phyloP scores from a whole-genome alignment of 2,113 vertebrate species.

The Psettodes erumei region DNA sequence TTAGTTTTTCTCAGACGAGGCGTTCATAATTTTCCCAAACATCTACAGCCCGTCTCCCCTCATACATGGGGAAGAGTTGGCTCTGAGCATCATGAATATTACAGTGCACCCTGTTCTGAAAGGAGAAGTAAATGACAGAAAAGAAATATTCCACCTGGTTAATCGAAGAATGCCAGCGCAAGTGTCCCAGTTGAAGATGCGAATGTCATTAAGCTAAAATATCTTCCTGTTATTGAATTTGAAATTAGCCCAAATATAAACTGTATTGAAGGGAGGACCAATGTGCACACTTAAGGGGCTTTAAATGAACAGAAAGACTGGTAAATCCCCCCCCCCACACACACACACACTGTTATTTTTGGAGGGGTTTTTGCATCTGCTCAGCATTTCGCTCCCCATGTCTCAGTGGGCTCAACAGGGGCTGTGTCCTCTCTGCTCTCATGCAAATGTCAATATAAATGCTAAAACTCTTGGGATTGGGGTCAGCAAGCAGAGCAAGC shows the following conservation, averaged over 20 bases:
- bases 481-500: constrained; percentile 44
- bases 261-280: background rate
- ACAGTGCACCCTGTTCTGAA: background rate
- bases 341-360: constrained; percentile 16
- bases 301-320: background rate
- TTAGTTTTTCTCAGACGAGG: background rate
- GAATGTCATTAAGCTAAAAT: background rate
- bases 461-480: constrained; percentile 56
- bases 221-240: background rate
- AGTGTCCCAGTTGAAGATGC: background rate
- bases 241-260: background rate
- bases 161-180: background rate
- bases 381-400: constrained; percentile 16
- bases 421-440: constrained; percentile 34
- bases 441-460: constrained; percentile 73
- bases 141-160: background rate
- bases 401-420: constrained; percentile 29
- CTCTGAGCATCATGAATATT: too few species aligned
- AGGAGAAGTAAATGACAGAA: background rate
- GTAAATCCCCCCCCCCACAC: too few species aligned
- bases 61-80: background rate
- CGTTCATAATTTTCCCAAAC: background rate
- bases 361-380: background rate
- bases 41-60: background rate
- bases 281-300: background rate